Conservation (phyloP, 1,140 invertebrate species). For the Mesaphorura yosii region DNA sequence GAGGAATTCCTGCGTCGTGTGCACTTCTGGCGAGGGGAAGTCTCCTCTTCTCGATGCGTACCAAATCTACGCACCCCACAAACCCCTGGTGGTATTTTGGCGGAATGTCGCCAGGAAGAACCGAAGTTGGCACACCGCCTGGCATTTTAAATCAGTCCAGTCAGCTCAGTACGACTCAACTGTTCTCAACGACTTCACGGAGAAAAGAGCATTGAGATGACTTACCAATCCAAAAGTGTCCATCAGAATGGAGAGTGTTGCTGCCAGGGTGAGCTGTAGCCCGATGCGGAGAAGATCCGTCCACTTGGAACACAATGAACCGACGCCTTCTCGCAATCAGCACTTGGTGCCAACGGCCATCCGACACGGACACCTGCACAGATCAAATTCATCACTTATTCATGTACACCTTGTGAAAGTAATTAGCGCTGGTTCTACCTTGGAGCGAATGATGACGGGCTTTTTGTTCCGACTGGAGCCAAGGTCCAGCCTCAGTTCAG, state of each 20-base stretch:
- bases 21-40: conserved; percentile 33
- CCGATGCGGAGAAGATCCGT: conserved; percentile 49
- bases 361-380: conserved; percentile 44
- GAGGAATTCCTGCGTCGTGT: conserved; percentile 22
- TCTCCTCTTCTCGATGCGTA: conserved; percentile 44
- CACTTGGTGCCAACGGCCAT: conserved; percentile 60
- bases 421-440: conserved; percentile 32
- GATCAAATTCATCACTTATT: neutral
- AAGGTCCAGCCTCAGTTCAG: conserved; percentile 52
- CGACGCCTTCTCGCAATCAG: conserved; percentile 52
- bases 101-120: conserved; percentile 47
- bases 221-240: conserved; percentile 61
- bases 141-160: neutral
- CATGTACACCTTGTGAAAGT: neutral
- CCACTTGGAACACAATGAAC: conserved; percentile 54
- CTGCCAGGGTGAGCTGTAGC: conserved; percentile 51
- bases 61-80: conserved; percentile 49
- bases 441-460: conserved; percentile 44
- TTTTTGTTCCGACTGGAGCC: conserved; percentile 43
- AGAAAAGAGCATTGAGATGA: conserved; percentile 17
- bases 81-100: conserved; percentile 47
- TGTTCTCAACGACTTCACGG: conserved; percentile 9
- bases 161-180: conserved; percentile 37
- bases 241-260: conserved; percentile 58
- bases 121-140: conserved; percentile 34